These are phyloP conservation scores for Piscicola geometra DNA, from an alignment of 2,888 invertebrate genomes.

Conservation along the genomic window DNA sequence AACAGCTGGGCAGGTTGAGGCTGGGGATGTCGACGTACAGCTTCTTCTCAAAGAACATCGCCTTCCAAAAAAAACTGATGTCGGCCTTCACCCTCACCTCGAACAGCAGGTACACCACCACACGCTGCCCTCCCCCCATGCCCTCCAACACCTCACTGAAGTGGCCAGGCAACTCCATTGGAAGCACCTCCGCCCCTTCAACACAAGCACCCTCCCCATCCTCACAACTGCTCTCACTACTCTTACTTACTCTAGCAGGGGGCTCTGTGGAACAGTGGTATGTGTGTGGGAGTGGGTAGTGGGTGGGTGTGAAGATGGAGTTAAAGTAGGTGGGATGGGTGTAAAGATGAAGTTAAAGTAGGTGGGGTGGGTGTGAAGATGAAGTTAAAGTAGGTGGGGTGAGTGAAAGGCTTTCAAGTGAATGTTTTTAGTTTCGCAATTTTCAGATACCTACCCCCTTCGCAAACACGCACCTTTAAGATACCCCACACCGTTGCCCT, in stretches of 20 bases:
- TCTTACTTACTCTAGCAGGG: conserved; percentile 59
- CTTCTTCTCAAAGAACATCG: conserved; percentile 68
- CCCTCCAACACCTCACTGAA: conserved; percentile 36
- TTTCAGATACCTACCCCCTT: too few species aligned
- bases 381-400: too few species aligned
- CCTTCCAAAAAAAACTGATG: conserved; percentile 70
- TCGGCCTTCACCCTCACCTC: conserved; percentile 68
- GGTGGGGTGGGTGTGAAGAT: too few species aligned
- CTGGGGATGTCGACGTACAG: conserved; percentile 85
- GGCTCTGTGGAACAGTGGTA: too few species aligned
- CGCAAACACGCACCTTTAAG: too few species aligned
- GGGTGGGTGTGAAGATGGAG: too few species aligned
- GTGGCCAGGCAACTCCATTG: conserved; percentile 1
- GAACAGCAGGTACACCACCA: conserved; percentile 65
- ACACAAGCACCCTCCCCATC: neutral
- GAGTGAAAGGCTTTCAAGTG: too few species aligned
- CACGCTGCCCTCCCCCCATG: conserved; percentile 45
- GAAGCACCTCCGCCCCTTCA: neutral
- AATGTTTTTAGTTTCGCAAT: too few species aligned
- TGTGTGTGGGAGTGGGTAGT: too few species aligned
- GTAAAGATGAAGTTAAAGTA: too few species aligned
- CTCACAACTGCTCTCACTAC: conserved; percentile 23
- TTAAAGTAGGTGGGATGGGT: too few species aligned
- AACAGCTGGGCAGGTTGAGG: conserved; percentile 79
- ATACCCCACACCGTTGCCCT: conserved; percentile 70